These are phyloP conservation scores for Notodonta dromedarius DNA, from an alignment of 2,888 invertebrate genomes.

Conservation along the genomic window DNA sequence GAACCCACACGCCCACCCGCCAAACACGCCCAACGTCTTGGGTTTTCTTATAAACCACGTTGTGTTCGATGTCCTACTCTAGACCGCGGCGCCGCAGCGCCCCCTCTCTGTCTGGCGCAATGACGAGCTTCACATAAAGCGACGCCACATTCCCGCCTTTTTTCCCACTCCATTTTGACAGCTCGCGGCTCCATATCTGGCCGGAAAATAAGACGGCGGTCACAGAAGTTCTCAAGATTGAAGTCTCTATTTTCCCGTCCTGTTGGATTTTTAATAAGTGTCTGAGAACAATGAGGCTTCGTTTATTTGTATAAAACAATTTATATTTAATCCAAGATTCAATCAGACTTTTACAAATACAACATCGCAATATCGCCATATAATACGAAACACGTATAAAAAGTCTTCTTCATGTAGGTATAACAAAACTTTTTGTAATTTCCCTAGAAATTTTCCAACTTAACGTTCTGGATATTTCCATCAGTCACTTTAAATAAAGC, in stretches of 20 bases:
- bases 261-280: conserved; percentile 1
- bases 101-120: conserved; percentile 72
- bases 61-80: conserved; percentile 75
- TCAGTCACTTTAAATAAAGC: no score
- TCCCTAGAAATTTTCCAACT: no score
- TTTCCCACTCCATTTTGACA: conserved; percentile 85
- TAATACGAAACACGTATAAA: no score
- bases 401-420: no score
- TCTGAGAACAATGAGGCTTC: background rate
- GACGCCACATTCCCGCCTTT: conserved; percentile 85
- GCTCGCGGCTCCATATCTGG: conserved; percentile 84
- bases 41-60: conserved; percentile 85
- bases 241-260: conserved; percentile 4
- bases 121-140: conserved; percentile 84
- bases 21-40: conserved; percentile 85
- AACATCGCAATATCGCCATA: no score
- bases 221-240: conserved; percentile 53
- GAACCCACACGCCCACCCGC: conserved; percentile 82
- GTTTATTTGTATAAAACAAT: no score
- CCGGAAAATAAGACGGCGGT: conserved; percentile 78
- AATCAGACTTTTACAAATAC: no score
- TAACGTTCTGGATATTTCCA: no score
- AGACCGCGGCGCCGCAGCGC: conserved; percentile 35
- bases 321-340: no score
- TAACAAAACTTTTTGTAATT: no score